Base-by-base conservation (phyloP, 2,888 invertebrate species). In the Eretmocerus hayati region DNA sequence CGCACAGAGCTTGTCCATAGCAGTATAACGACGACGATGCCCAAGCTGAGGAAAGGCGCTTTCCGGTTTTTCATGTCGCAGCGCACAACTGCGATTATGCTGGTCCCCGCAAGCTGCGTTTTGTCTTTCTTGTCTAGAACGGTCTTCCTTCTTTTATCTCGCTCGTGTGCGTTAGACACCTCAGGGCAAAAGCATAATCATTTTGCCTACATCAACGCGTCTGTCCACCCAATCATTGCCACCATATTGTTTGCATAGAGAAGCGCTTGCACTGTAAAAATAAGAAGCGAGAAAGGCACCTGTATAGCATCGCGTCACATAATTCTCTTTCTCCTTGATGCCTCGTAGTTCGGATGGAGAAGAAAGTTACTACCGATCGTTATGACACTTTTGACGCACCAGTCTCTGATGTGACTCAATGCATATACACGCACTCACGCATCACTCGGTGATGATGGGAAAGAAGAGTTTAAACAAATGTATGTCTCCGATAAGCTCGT, bases 321-420 rank as follows among this genome's bases (percentile, higher is more conserved):
- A n/a, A n/a, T n/a, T n/a, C n/a, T n/a, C n/a, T n/a, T n/a, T n/a
- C n/a, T 15, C 5, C 20, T 30, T 20, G 8, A 4, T 31, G 4
- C 21, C 11, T 13, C 11, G 32, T 15, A 11, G 8, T 21, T 13
- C 19, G 13, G 5, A 9, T 2, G 8, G 21, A 22, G 33, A 39
- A 40, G 40, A 39, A 39, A 46, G 40, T 40, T 11, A n/a, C n/a
- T 38, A 9, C 13, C 21, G 13, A 15, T 11, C 19, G 13, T 30
- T 42, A 38, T 39, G 32, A 39, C 39, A 39, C 33, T 37, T 42
- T 42, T 37, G n/a, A 37, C 22, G n/a, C 16, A 26, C 26, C 11
- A 26, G 26, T 11, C 30, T 15, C 40, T 22, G 18, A 19, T 16
- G 33, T 33, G 39, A 33, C 26, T 48, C 38, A 31, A 11, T 26